Conservation (phyloP, 1,140 invertebrate genomes). For the Myzus persicae region DNA sequence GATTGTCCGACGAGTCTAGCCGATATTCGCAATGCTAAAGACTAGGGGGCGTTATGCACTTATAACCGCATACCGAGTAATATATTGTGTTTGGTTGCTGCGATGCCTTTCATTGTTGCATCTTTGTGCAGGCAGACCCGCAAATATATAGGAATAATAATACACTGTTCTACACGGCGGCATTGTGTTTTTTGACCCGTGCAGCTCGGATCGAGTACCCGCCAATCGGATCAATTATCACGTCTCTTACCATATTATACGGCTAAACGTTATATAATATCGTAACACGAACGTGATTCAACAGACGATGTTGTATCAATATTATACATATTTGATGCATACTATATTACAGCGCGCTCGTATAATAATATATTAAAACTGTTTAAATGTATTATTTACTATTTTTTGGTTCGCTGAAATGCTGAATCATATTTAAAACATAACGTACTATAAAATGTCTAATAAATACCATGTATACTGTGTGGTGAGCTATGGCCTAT, state of each 20-base stretch:
- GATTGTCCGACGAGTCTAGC: not conserved
- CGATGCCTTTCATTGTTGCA: not conserved
- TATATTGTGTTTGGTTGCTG: not conserved
- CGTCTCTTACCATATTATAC: not conserved
- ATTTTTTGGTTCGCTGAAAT: not conserved
- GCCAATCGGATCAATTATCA: not conserved
- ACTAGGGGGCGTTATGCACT: not conserved
- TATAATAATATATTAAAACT: not conserved
- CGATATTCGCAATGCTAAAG: not conserved
- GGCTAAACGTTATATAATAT: not conserved
- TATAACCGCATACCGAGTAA: not conserved
- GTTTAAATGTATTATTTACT: too few relatives aligned
- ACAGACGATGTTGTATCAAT: not conserved
- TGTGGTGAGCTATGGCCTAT: not conserved
- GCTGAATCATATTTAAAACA: not conserved
- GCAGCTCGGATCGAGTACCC: not conserved
- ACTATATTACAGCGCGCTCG: too few relatives aligned
- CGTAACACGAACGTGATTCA: not conserved
- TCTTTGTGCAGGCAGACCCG: not conserved
- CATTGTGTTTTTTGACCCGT: not conserved
- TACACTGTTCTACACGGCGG: not conserved
- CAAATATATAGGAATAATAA: not conserved
- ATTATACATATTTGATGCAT: too few relatives aligned
- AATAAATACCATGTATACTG: not conserved
- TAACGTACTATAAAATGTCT: too few relatives aligned